Percentiles rank a stretch among this genome's conserved stretches.
Conservation (phyloP, 2,888 invertebrate species). For the Drosophila kanekoi region DNA sequence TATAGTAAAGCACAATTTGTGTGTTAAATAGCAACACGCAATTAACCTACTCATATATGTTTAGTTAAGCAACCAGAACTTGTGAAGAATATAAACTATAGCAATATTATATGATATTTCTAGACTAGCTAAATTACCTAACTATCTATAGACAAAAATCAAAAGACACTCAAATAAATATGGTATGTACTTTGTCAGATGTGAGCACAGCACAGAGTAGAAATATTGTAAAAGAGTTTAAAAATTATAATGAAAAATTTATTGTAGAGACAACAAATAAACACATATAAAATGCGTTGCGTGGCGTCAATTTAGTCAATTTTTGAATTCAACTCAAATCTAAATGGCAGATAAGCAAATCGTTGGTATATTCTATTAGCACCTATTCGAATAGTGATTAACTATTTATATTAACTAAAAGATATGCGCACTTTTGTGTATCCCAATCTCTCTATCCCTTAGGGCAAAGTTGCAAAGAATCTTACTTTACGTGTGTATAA, state of each 20-base stretch:
- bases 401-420: slow-evolving; percentile 13
- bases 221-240: slow-evolving; percentile 23
- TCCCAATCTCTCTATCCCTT: slow-evolving; percentile 18
- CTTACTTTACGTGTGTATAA: slow-evolving; percentile 64
- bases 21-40: slow-evolving; percentile 5
- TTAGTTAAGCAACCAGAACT: slow-evolving; percentile 30
- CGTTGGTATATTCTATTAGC: slow-evolving; percentile 42
- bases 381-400: slow-evolving; percentile 28
- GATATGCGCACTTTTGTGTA: slow-evolving; percentile 18
- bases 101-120: slow-evolving; percentile 74
- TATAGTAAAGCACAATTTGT: slow-evolving; percentile 5
- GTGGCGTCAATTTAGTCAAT: slow-evolving; percentile 58
- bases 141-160: slow-evolving; percentile 15
- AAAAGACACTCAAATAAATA: slow-evolving; percentile 17
- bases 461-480: slow-evolving; percentile 29
- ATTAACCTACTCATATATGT: slow-evolving; percentile 18
- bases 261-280: slow-evolving; percentile 26
- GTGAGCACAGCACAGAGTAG: slow-evolving; percentile 55
- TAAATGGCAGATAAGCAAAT: slow-evolving; percentile 37
- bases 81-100: slow-evolving; percentile 59
- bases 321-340: slow-evolving; percentile 65
- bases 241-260: slow-evolving; percentile 21
- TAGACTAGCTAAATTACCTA: slow-evolving; percentile 32
- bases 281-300: slow-evolving; percentile 27
- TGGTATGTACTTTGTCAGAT: slow-evolving; percentile 5